phyloP scores from a whole-genome alignment of 2,113 vertebrate species.

The Brachyhypopomus occidentalis region DNA sequence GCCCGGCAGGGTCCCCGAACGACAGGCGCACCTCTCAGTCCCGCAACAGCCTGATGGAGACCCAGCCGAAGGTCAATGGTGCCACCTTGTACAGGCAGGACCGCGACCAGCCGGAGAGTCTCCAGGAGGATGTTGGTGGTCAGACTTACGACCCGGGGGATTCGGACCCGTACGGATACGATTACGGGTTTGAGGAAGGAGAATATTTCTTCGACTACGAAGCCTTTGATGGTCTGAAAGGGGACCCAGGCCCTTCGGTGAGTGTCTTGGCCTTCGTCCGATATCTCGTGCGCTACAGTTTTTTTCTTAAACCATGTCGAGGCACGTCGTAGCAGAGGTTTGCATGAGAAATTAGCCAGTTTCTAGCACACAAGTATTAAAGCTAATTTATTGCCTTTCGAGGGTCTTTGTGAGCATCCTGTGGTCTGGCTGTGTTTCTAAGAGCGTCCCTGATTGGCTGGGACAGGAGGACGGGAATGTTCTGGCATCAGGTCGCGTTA shows the following conservation, averaged over 20 bases:
- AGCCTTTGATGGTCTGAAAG: slow-evolving; percentile 85
- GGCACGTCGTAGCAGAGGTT: slow-evolving; percentile 46
- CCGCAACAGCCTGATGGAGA: slow-evolving; percentile 64
- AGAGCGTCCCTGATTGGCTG: slow-evolving; percentile 30
- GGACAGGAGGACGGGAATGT: slow-evolving; percentile 49
- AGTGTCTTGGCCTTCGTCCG: slow-evolving; percentile 66
- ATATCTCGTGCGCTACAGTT: neutral
- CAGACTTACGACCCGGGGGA: slow-evolving; percentile 77
- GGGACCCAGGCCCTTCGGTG: slow-evolving; percentile 89
- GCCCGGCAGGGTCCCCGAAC: slow-evolving; percentile 65
- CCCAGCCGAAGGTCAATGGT: slow-evolving; percentile 71
- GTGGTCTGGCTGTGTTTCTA: slow-evolving; percentile 53
- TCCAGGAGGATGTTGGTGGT: slow-evolving; percentile 72
- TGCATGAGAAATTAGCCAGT: slow-evolving; percentile 49
- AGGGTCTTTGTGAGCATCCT: slow-evolving; percentile 48
- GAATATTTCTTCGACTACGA: slow-evolving; percentile 83
- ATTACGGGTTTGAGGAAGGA: slow-evolving; percentile 85
- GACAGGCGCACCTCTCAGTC: slow-evolving; percentile 57
- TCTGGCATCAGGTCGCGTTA: slow-evolving; percentile 52
- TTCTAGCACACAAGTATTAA: slow-evolving; percentile 46
- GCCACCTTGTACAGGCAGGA: slow-evolving; percentile 72
- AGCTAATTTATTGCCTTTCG: slow-evolving; percentile 57
- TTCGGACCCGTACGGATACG: slow-evolving; percentile 81
- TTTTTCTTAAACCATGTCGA: slow-evolving; percentile 1
- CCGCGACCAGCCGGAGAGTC: slow-evolving; percentile 69